Evolutionary conservation across 2,888 invertebrate genomes (phyloP), one percentile per base, ranked within the genome.

Genomic region (Flexamia atlantica): DNA sequence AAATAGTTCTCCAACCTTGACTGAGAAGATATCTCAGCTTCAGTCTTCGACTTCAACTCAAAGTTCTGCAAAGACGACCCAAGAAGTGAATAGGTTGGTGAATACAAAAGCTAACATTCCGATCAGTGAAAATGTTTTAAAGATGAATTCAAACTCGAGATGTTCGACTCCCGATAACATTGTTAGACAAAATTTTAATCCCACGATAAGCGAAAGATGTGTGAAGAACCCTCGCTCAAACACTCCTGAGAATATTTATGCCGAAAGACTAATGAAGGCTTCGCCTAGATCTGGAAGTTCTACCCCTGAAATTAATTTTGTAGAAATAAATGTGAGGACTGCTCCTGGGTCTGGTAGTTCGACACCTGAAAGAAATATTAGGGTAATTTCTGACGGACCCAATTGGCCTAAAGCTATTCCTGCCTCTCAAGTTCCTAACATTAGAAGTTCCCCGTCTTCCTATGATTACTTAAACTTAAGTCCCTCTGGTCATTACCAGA

Each of bases 371-470:
- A 79, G 57, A 57, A 79, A 79, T 36, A 0, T 79, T 14, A 79
- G 79, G 20, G 57, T 79, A 7, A 79, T 79, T 50, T 30, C 30
- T 20, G 70, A 50, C 20, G 84, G 76, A 12, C 83, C 85, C 30
- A 84, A 85, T 25, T 87, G 87, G 87, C 87, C 87, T 28, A 87
- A 87, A 84, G 84, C 84, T 0, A 86, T 87, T 76, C 86, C 86
- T 57, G 85, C 85, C 12, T 60, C 76, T 32, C 84, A 84, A 53
- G 46, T 82, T 57, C 81, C 76, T 74, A 53, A 76, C 68, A 64
- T 60, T 36, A 81, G 70, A 50, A 68, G 40, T 20, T 68, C 82
- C 25, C 84, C 84, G 42, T 82, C 76, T 30, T 25, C 74, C 5
- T 57, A 74, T 40, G 82, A 83, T 36, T 74, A 83, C 40, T 28